Conservation (phyloP, 2,888 invertebrate genomes). For the Psococerastis gibbosa region DNA sequence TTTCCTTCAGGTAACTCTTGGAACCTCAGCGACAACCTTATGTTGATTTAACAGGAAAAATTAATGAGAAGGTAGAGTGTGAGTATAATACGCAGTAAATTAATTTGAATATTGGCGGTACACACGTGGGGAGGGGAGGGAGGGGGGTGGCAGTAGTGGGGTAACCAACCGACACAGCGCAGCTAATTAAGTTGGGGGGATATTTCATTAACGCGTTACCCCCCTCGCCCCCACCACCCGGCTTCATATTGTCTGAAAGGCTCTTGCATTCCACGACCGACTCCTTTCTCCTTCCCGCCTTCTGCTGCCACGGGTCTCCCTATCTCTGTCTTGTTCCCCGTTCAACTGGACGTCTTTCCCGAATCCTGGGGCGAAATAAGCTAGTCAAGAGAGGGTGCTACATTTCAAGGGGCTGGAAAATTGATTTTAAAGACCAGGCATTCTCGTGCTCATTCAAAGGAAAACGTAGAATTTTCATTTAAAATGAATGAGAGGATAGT, state of each 20-base stretch:
- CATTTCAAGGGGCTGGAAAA: too few species aligned
- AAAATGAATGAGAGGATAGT: too few species aligned
- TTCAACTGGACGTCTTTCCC: too few species aligned
- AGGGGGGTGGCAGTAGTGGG: constrained; percentile 2
- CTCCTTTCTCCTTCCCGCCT: neutral
- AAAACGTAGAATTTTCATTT: too few species aligned
- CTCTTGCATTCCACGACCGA: constrained; percentile 8
- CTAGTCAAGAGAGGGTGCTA: too few species aligned
- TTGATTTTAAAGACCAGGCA: too few species aligned
- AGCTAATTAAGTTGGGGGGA: constrained; percentile 11
- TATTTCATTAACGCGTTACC: constrained; percentile 10
- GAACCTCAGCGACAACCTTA: neutral
- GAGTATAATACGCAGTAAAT: constrained; percentile 10
- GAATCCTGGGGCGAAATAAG: too few species aligned
- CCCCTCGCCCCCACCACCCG: constrained; percentile 3
- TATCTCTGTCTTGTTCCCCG: neutral
- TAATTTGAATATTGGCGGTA: constrained; percentile 10
- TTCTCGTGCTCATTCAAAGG: too few species aligned
- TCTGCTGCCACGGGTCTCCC: neutral
- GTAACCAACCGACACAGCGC: constrained; percentile 11
- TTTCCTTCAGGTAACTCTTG: too few species aligned
- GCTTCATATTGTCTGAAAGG: constrained; percentile 10
- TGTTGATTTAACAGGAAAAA: constrained; percentile 7
- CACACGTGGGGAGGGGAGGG: constrained; percentile 6
- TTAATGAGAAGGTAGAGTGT: constrained; percentile 5